Base-by-base conservation (phyloP, 2,113 vertebrate genomes). In the Ictidomys tridecemlineatus region DNA sequence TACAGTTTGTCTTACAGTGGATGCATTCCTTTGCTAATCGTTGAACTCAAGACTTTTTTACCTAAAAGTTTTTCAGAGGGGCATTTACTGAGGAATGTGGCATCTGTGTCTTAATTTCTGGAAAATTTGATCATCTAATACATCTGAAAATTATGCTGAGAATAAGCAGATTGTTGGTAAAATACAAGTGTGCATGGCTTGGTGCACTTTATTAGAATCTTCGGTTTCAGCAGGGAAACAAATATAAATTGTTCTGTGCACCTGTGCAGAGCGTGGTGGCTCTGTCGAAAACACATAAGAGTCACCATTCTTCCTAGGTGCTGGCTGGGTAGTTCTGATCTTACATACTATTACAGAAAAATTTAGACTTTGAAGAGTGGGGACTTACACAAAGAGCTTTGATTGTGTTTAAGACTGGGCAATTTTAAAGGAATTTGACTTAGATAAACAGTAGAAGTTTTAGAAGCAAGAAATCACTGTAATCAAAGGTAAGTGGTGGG, bases 361-460 rank as follows among this genome's bases (percentile, higher is more conserved):
- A 88, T 85, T 79, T 70, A 58, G 56, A 4, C 42, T 78, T 89
- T 53, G 45, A 58, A 76, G 34, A 42, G 56, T n/a, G 51, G 88
- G 32, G 20, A 53, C 8, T 51, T 61, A 61, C 4, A 92, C 20
- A 48, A 83, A 77, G 42, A 48, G 3, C 76, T 83, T 94, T 72
- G 34, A 4, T 67, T 70, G 22, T 88, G 67, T 67, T 88, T 77
- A 61, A 91, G 97, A 90, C 39, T 20, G 69, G 30, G 39, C 5
- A 9, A 69, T 65, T 77, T 91, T 92, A 89, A 89, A 85, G 61
- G 67, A 87, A 73, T 92, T 88, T 48, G 69, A 89, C 69, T 74
- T 90, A 56, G 32, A 7, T 72, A 63, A 83, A 45, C 20, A 39
- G 58, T 26, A 70, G 67, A 80, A 39, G 30, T 42, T 82, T 79